Evolutionary conservation across 2,113 vertebrate genomes (phyloP), one percentile per base, ranked within the genome.

Genomic region (Leucoraja erinaceus): DNA sequence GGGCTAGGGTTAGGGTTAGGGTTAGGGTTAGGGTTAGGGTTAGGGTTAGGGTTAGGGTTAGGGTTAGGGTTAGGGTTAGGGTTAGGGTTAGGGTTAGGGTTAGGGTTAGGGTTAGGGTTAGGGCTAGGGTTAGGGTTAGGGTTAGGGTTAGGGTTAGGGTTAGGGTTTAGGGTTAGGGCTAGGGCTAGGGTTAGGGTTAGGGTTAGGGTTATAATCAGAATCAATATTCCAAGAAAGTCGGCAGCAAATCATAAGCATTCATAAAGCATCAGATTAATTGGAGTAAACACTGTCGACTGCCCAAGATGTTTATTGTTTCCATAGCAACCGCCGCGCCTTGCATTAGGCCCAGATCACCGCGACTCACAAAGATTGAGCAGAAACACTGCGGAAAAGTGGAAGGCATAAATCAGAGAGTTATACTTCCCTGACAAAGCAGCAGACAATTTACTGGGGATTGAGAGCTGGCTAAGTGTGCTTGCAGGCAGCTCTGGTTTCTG

Each of bases 381-480:
- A 91, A 91, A 91, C 33, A 72, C 68, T 91, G 66, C 72, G 68
- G 38, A 91, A 91, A 72, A 93, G 38, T 59, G 61, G 91, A 84
- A 93, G 77, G 93, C 76, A 94, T 94, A 94, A 94, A 94, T 94
- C 94, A 94, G 56, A 70, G 83, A 86, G 93, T 83, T 94, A 90
- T 94, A 93, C 94, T 94, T 94, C 94, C 83, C 93, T 93, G 93
- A 90, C 90, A 83, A 93, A 94, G 93, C 78, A 47, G 94, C 93
- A 95, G 94, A 94, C 94, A 94, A 94, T 94, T 95, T 95, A 95
- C 94, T 91, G 93, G 94, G 93, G 93, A 90, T 93, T 94, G 93
- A 93, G 93, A 61, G 28, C 22, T 86, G 66, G 93, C 93, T 94
- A 94, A 94, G 93, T 93, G 92, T 86, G 93, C 93, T 94, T 94